Evolutionary conservation across 2,113 vertebrate genomes (phyloP).

Genomic region (Tragulus kanchil): DNA sequence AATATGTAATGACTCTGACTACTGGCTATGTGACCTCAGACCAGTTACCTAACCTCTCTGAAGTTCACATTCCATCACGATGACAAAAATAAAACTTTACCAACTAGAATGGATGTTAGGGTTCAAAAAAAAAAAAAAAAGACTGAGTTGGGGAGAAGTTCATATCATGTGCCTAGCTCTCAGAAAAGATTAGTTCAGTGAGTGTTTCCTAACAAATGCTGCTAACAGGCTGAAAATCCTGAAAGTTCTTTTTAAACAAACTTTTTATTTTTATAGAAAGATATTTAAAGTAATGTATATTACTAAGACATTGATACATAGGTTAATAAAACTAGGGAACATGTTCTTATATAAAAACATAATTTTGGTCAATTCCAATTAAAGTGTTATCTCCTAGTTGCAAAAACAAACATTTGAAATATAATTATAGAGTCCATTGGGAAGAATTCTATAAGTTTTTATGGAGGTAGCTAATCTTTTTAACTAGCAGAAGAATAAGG

Average conservation of each 20-base stretch:
- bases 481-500: not conserved
- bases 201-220: conserved; percentile 12
- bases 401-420: not conserved
- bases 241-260: conserved; percentile 40
- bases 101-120: not conserved
- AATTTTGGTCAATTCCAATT: not conserved
- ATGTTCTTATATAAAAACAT: conserved; percentile 37
- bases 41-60: not conserved
- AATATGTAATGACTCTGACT: not conserved
- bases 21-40: not conserved
- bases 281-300: conserved; percentile 41
- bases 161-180: not conserved
- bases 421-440: conserved; percentile 44
- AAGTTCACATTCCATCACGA: not conserved
- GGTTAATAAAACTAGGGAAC: conserved; percentile 40
- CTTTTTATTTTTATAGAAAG: conserved; percentile 33
- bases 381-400: not conserved
- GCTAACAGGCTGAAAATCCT: not conserved
- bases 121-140: not conserved
- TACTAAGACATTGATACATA: conserved; percentile 21
- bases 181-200: conserved; percentile 6
- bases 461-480: not conserved
- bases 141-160: not conserved
- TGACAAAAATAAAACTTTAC: not conserved
- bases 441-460: conserved; percentile 37